Base-by-base conservation (phyloP, 1,140 invertebrate species). In the Halyomorpha halys region DNA sequence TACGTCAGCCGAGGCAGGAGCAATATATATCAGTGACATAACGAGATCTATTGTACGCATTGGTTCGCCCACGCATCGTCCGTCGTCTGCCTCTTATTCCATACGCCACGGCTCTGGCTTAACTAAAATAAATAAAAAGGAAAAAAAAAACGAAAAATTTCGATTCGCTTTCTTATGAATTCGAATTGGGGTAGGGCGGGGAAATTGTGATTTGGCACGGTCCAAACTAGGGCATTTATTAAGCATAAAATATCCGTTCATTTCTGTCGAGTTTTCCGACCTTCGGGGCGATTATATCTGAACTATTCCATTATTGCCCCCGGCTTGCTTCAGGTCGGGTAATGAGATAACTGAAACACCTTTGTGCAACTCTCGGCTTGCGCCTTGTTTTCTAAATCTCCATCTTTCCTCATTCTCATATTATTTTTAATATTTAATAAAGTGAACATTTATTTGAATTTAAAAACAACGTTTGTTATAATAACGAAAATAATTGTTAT, bases 191-290 rank as follows among this genome's bases (percentile, higher is more conserved):
- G n/a, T 39, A 39, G 47, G 21, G n/a, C 47, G n/a, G 16, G 9
- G 47, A 49, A 49, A 49, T 19, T 49, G 47, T 1, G 47, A 49
- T 19, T 49, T 18, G 1, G 3, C 47, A 49, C 47, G 47, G 47
- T 49, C n/a, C 47, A 21, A 49, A 49, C 47, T 49, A 49, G 47
- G 47, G 21, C 47, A 49, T 49, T 49, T 49, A 49, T 49, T 49
- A 49, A 49, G 47, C 47, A 49, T 49, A 49, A 49, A 49, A 49
- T 49, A 49, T 49, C 47, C 47, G 21, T 21, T 49, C n/a, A 49
- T 49, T 49, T 49, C 47, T 49, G n/a, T 49, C n/a, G 21, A 49
- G 47, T 49, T 49, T 49, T 49, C 21, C 47, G 47, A 49, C 47
- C 47, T 49, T 49, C 11, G 47, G 47, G n/a, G 4, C 47, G 47